Conservation (phyloP, 2,113 vertebrate genomes). For the Tringa solitaria region DNA sequence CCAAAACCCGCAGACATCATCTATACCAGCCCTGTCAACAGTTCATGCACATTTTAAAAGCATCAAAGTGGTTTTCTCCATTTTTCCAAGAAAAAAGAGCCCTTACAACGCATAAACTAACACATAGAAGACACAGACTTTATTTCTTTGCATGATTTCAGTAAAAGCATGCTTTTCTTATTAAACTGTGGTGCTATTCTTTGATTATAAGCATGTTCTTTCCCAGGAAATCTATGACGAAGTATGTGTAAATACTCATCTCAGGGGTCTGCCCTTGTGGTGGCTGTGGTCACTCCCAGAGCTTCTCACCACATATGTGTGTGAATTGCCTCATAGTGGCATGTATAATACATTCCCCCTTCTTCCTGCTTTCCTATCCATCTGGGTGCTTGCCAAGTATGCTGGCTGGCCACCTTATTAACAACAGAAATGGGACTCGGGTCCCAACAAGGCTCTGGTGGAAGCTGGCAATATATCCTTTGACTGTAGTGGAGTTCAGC, state of each 20-base stretch:
- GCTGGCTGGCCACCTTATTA: background rate
- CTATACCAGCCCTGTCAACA: background rate
- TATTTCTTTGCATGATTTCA: constrained; percentile 18
- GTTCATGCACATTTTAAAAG: background rate
- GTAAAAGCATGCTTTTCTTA: constrained; percentile 22
- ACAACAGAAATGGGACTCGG: background rate
- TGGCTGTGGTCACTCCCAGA: background rate
- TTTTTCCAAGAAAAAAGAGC: background rate
- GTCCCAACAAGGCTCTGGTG: background rate
- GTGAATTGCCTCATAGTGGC: background rate
- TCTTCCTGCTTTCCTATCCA: background rate
- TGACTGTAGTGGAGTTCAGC: background rate
- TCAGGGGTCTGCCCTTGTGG: background rate
- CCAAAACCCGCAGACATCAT: background rate
- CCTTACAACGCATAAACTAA: background rate
- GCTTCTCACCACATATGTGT: background rate
- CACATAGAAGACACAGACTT: background rate
- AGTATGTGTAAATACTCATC: background rate
- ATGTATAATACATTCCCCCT: background rate
- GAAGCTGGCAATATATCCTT: background rate
- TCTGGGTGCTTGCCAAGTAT: background rate
- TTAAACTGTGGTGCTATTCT: constrained; percentile 2
- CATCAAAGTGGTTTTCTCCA: background rate
- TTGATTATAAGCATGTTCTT: background rate
- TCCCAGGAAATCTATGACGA: background rate